Evolutionary conservation across 1,140 invertebrate genomes (phyloP).

Genomic region (Zaprionus kolodkinae): DNA sequence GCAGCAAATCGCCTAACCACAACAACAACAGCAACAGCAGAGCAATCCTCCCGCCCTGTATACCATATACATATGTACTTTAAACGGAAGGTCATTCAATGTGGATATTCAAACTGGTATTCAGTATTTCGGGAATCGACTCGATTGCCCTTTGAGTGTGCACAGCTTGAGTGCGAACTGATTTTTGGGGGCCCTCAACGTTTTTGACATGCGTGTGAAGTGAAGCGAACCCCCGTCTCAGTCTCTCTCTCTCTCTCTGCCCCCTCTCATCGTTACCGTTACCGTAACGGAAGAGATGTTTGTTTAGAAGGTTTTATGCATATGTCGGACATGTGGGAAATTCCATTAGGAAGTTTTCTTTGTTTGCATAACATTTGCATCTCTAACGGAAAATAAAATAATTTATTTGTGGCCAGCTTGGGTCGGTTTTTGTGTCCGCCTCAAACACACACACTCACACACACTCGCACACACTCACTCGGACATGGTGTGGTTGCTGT

Average conservation of each 20-base stretch:
- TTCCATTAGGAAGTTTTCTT: slow-evolving; percentile 81
- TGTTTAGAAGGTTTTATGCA: slow-evolving; percentile 79
- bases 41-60: background rate
- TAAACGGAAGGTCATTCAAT: background rate
- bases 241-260: no score
- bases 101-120: background rate
- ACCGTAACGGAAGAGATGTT: slow-evolving; percentile 33
- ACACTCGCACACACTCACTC: background rate
- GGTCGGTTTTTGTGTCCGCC: slow-evolving; percentile 21
- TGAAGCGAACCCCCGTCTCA: background rate
- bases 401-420: slow-evolving; percentile 68
- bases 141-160: slow-evolving; percentile 37
- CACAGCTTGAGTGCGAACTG: slow-evolving; percentile 38
- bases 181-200: slow-evolving; percentile 32
- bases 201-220: slow-evolving; percentile 72
- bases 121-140: background rate
- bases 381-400: slow-evolving; percentile 54
- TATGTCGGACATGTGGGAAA: slow-evolving; percentile 80
- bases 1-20: slow-evolving; percentile 61
- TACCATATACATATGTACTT: background rate
- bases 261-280: background rate
- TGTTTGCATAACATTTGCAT: slow-evolving; percentile 81
- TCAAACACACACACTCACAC: background rate
- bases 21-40: slow-evolving; percentile 39
- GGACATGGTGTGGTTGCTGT: background rate